Evolutionary conservation across 2,113 vertebrate genomes (phyloP).

Genomic region (Takifugu flavidus): DNA sequence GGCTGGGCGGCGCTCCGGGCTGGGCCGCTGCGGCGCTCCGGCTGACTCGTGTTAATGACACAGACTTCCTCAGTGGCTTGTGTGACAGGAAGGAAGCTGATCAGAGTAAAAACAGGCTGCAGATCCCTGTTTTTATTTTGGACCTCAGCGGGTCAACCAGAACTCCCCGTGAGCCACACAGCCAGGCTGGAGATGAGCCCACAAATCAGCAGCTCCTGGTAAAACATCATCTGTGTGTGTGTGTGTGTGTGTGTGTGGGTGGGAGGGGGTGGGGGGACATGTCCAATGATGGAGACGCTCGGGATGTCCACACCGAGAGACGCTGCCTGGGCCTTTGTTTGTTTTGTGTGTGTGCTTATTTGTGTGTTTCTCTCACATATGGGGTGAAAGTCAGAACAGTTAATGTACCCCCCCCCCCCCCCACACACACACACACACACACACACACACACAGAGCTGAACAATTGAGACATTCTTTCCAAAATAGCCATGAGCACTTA

Average conservation of each 20-base stretch:
- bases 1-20: too few species aligned
- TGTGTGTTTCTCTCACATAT: conserved; percentile 33
- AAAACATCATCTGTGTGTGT: too few species aligned
- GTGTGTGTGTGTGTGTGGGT: neutral
- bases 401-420: conserved; percentile 21
- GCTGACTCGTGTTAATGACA: too few species aligned
- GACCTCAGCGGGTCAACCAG: too few species aligned
- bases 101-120: too few species aligned
- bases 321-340: conserved; percentile 14
- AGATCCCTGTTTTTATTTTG: too few species aligned
- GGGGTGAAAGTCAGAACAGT: conserved; percentile 47
- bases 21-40: too few species aligned
- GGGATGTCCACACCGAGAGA: conserved; percentile 51
- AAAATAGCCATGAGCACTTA: neutral
- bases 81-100: too few species aligned
- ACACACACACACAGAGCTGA: conserved; percentile 12
- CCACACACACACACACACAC: conserved; percentile 1
- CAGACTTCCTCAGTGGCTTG: too few species aligned
- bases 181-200: too few species aligned
- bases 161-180: too few species aligned
- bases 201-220: too few species aligned
- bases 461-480: conserved; percentile 38
- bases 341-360: conserved; percentile 10
- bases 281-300: conserved; percentile 4
- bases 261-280: neutral